Base-by-base conservation (phyloP, 37 sponge, comb jelly and placozoan genomes). In the Haliclona indistincta region DNA sequence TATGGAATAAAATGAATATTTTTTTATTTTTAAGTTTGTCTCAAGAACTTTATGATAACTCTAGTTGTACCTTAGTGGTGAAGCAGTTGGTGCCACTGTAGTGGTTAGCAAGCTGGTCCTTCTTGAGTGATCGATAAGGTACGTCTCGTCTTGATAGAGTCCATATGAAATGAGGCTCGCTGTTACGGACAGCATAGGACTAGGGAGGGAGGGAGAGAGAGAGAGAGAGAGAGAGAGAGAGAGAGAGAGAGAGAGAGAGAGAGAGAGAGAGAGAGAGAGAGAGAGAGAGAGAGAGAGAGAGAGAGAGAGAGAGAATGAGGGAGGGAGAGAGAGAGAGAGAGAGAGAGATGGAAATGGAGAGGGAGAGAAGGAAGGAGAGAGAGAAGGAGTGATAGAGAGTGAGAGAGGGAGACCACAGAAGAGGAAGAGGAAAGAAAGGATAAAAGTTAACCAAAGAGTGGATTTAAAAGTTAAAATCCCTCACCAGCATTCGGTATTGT, bases 151-250 rank as follows among this genome's bases (percentile, higher is more conserved):
- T 67, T 58, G 67, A 84, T 55, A 88, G 43, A 19, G 95, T 89
- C 91, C 95, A 95, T 8, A 98, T 86, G 65, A 98, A 92, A 74
- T 87, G 60, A 25, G 99, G 99, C 19, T 56, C 36, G 25, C 77
- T 38, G 54, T 85, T 84, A 22, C 84, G 51, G 8, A 95, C 74
- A 19, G 84, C 81, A 20, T 93, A 71, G 20, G 93, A 93, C 93
- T 94, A 71, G 8, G 33, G 51, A 39, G n/a, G 13, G 10, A 36
- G 65, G 35, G 35, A 35, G 28, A 35, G 35, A 64, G 30, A 52
- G 2, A 53, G 33, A 2, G 37, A 26, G 3, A 34, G 4, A 58
- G 78, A 38, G 1, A 43, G n/a, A 22, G 37, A 13, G 43, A 6
- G 13, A 4, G 25, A 13, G 7, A 62, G 39, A 75, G 32, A 34